Evolutionary conservation across 2,888 invertebrate genomes (phyloP).

Genomic region (Blastobasis lacticolella): DNA sequence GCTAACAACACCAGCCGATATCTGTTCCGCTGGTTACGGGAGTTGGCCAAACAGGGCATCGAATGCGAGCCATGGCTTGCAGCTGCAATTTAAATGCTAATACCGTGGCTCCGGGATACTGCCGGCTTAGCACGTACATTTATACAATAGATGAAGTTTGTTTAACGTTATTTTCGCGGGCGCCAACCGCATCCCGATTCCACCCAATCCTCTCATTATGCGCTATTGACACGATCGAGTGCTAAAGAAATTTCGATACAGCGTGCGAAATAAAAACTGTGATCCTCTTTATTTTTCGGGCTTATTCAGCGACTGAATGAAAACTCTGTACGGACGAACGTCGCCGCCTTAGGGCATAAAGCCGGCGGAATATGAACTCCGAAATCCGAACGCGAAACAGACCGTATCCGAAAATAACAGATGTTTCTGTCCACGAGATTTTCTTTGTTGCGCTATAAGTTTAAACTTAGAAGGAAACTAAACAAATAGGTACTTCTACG

Average conservation of each 20-base stretch:
- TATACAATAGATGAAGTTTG: slow-evolving; percentile 29
- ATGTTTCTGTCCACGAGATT: not conserved
- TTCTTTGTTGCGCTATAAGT: no score
- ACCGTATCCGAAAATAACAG: not conserved
- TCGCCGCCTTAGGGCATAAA: not conserved
- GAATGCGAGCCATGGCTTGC: slow-evolving; percentile 17
- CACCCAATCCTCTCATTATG: slow-evolving; percentile 13
- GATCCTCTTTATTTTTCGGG: slow-evolving; percentile 7
- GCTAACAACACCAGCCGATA: slow-evolving; percentile 1
- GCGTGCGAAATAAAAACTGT: slow-evolving; percentile 6
- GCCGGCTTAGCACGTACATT: slow-evolving; percentile 35
- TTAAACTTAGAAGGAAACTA: no score
- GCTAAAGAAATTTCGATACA: slow-evolving; percentile 10
- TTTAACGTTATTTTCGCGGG: slow-evolving; percentile 21
- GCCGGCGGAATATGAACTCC: not conserved
- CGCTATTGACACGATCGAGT: slow-evolving; percentile 11
- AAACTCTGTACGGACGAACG: no score
- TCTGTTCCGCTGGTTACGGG: slow-evolving; percentile 6
- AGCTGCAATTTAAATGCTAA: slow-evolving; percentile 55
- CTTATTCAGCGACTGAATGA: slow-evolving; percentile 3
- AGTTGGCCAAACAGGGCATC: slow-evolving; percentile 13
- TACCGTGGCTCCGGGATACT: slow-evolving; percentile 34
- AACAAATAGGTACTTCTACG: no score
- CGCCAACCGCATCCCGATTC: slow-evolving; percentile 18
- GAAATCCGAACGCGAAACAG: not conserved